Base-by-base conservation (phyloP, 2,113 vertebrate genomes). In the Nibea albiflora region DNA sequence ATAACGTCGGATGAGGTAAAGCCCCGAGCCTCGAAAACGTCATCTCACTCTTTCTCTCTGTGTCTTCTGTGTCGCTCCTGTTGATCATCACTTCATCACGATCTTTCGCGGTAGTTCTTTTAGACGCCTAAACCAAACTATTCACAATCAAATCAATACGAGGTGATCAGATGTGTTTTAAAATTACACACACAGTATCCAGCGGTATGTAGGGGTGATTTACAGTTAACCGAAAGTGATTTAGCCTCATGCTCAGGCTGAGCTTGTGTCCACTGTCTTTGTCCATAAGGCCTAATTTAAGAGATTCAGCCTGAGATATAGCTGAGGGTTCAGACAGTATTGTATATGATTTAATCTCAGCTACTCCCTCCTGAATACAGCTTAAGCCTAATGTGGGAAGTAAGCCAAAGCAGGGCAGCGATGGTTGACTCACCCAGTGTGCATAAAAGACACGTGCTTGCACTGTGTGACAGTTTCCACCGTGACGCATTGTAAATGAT, bases 1-100 rank as follows among this genome's bases (percentile, higher is more conserved):
- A 84, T 90, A 19, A 84, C 89, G 7, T 64, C 90, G 19, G 94
- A 95, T 15, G 95, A 96, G 95, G 95, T 96, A 94, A 94, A 88
- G 75, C 87, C 35, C 70, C 11, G 39, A 73, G 56, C 64, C 35
- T 66, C 20, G 46, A 65, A 39, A 61, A 17, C 4, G 14, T 52
- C 50, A 49, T 22, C 0, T 15, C 39, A 16, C 64, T 80, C 44
- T 66, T 52, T 84, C 67, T 84, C 60, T 72, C 19, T 70, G 31
- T 85, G 70, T 90, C 68, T 39, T 39, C 35, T 39, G 35, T 92
- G 71, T 88, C 19, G 22, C 57, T 75, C 49, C 54, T 73, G 2
- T 80, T 39, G 44, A 75, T 62, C 64, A 11, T 77, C 49, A 20
- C 67, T 82, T 22, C 63, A 73, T 77, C 49, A 10, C 57, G 69